phyloP scores from a whole-genome alignment of 2,113 vertebrate genomes.

The Myodes glareolus region DNA sequence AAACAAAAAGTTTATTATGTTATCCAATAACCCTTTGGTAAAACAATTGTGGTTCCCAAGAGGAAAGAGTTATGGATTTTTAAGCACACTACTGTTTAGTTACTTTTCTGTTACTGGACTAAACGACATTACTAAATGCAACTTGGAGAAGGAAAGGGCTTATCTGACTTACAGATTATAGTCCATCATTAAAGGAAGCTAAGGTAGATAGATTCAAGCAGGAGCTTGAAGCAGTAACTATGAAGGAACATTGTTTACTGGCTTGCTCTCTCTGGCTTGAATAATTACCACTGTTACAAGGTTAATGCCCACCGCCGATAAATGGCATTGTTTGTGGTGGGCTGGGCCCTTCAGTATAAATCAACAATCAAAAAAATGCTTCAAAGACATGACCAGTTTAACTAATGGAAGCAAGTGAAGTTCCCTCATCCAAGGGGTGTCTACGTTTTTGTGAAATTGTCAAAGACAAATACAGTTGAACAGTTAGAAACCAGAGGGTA shows the following conservation, averaged over 20 bases:
- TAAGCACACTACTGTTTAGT: background rate
- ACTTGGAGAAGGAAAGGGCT: no score
- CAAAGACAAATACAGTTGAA: background rate
- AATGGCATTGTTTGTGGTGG: background rate
- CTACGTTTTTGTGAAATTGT: background rate
- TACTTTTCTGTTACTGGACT: background rate
- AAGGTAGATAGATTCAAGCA: background rate
- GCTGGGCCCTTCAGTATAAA: background rate
- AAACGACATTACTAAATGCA: background rate
- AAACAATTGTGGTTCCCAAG: background rate
- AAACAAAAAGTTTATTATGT: background rate
- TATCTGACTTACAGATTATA: background rate
- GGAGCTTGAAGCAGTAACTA: background rate
- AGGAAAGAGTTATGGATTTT: background rate
- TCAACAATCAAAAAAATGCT: background rate
- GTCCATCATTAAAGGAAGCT: background rate
- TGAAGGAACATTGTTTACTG: background rate
- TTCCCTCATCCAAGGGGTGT: background rate
- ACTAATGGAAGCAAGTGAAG: no score
- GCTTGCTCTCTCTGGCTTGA: background rate
- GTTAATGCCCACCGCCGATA: fast-evolving
- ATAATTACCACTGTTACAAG: background rate
- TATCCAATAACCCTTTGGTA: background rate
- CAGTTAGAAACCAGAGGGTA: background rate
- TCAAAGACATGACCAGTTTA: background rate